phyloP scores from a whole-genome alignment of 2,888 invertebrate species.

The Euproctis similis region DNA sequence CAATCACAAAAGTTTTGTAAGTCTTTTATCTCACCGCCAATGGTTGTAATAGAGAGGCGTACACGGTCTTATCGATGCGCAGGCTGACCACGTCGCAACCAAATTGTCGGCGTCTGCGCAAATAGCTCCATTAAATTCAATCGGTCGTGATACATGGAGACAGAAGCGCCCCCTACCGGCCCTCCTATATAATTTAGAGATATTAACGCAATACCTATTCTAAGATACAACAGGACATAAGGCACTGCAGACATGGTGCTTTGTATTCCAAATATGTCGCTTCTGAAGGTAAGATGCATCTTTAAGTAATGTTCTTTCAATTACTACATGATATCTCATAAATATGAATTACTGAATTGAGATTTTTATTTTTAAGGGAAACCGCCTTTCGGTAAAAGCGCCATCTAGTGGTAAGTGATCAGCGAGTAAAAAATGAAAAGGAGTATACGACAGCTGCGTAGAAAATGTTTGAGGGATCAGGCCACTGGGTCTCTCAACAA shows the following conservation, averaged over 20 bases:
- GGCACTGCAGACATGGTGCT: constrained; percentile 27
- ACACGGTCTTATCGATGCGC: constrained; percentile 26
- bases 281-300: constrained; percentile 10
- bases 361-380: not conserved
- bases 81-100: constrained; percentile 45
- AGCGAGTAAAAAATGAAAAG: too few relatives aligned
- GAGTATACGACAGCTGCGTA: too few relatives aligned
- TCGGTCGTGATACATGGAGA: constrained; percentile 40
- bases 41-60: constrained; percentile 26
- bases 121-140: constrained; percentile 68
- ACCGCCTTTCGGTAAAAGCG: not conserved
- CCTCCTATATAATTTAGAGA: constrained; percentile 58
- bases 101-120: constrained; percentile 50
- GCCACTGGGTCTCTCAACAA: too few relatives aligned
- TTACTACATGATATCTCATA: too few relatives aligned
- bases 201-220: constrained; percentile 47
- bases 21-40: constrained; percentile 32
- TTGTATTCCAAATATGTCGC: constrained; percentile 43
- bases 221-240: constrained; percentile 23
- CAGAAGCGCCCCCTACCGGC: constrained; percentile 54
- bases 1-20: constrained; percentile 23
- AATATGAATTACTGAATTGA: too few relatives aligned
- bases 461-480: too few relatives aligned
- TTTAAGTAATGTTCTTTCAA: too few relatives aligned
- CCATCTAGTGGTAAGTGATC: too few relatives aligned